A percentile compares a stretch with the other conserved stretches of the same genome.
phyloP scores from a whole-genome alignment of 2,797 vertebrate genomes.

The Sebastes kiyomatsui region DNA sequence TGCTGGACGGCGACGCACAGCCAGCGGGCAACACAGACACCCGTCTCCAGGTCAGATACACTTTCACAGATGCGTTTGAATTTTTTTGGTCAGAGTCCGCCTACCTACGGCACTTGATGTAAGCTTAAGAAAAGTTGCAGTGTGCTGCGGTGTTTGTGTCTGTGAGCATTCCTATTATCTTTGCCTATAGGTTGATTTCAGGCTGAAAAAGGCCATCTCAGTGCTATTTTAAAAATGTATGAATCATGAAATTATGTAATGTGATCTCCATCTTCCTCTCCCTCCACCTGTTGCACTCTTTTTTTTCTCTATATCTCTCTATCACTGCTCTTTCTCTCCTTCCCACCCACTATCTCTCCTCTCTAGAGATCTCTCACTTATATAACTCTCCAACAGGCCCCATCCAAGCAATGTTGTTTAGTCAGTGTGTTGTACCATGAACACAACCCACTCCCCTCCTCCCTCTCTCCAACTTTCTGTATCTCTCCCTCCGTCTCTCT shows the following conservation, averaged over 20 bases:
- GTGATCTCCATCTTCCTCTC: constrained; percentile 18
- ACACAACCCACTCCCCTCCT: constrained; percentile 69
- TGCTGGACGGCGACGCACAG: constrained; percentile 54
- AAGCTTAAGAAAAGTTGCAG: background rate
- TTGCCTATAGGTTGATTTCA: background rate
- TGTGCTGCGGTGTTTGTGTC: background rate
- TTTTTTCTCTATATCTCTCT: constrained; percentile 4
- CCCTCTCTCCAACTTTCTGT: constrained; percentile 53
- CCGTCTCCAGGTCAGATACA: constrained; percentile 79
- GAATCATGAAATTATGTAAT: constrained; percentile 46
- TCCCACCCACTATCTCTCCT: constrained; percentile 62
- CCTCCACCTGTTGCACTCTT: constrained; percentile 50
- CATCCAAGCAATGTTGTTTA: constrained; percentile 58
- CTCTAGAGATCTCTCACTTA: constrained; percentile 67
- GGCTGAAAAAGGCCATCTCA: background rate
- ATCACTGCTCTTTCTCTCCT: constrained; percentile 32
- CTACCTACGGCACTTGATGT: background rate
- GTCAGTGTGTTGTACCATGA: constrained; percentile 68
- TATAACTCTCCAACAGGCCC: constrained; percentile 67
- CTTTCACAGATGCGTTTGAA: background rate
- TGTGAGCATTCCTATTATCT: background rate
- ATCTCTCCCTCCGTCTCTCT: constrained; percentile 37
- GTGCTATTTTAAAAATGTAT: background rate
- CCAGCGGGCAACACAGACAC: constrained; percentile 44
- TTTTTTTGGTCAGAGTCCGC: background rate